Base-by-base conservation (phyloP, 2,888 invertebrate species). In the Synergus laeviventris region DNA sequence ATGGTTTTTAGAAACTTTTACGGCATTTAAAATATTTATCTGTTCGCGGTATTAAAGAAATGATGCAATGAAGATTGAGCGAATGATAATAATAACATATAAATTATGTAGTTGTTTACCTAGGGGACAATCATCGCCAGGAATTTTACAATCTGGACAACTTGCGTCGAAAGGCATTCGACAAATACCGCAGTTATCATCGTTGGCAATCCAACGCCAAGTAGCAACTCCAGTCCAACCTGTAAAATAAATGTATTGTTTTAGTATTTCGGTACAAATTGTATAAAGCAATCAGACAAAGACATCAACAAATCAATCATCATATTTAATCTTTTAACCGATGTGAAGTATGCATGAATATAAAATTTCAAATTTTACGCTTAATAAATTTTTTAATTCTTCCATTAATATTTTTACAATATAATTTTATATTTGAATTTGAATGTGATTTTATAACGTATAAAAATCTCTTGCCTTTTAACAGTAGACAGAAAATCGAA, bases 151-250 rank as follows among this genome's bases (percentile, higher is more conserved):
- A 91, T 99, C 99, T 1, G 98, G 97, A 89, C 99, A 99, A 90
- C 98, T 98, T 86, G 97, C 98, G 91, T 99, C 99, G 92, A 99
- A 99, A 73, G 99, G 96, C 97, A 99, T 98, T 81, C 99, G 96
- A 92, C 99, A 99, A 90, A 99, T 99, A 78, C 99, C 99, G 90
- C 98, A 98, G 90, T 97, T 99, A 91, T 99, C 99, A 93, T 99
- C 99, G 91, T 99, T 99, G 36, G 99, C 99, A 84, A 98, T 95
- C 99, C 99, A 99, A 89, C 97, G 95, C 99, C 99, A 99, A 90
- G 97, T 96, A 85, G 99, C 99, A 80, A 99, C 98, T 82, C 97
- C 97, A 83, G 96, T 96, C 98, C 98, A 98, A 91, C 94, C 96
- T 96, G 81, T 76, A 78, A 80, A 74, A 59, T 31, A 21, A 74